A percentile compares a stretch with the other conserved stretches of the same genome.
phyloP scores from a whole-genome alignment of 2,888 invertebrate species.

The Omphaloscelis lunosa region DNA sequence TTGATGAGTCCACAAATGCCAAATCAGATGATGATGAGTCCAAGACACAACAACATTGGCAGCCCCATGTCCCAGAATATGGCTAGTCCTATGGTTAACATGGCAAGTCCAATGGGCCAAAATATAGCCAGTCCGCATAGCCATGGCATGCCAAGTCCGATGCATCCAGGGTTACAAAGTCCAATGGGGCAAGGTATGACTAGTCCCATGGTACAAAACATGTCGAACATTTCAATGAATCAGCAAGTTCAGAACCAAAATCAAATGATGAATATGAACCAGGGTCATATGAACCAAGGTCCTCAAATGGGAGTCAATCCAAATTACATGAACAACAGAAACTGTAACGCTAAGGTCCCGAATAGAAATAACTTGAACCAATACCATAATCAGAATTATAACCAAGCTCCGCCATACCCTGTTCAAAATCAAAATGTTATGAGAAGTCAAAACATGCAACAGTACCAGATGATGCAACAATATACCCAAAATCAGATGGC shows the following conservation, averaged over 20 bases:
- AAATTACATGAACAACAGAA: constrained; percentile 79
- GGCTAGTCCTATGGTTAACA: constrained; percentile 81
- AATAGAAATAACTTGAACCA: constrained; percentile 84
- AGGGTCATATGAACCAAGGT: constrained; percentile 67
- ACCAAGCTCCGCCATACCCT: constrained; percentile 80
- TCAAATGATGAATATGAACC: constrained; percentile 79
- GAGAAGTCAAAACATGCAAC: constrained; percentile 83
- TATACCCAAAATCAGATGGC: constrained; percentile 82
- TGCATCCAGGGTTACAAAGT: constrained; percentile 86
- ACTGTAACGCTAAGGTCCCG: constrained; percentile 79
- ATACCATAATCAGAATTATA: constrained; percentile 83
- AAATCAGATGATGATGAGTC: constrained; percentile 88
- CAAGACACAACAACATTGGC: constrained; percentile 82
- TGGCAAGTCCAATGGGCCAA: constrained; percentile 81
- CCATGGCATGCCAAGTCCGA: constrained; percentile 87
- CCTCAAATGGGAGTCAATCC: constrained; percentile 75
- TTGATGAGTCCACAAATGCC: constrained; percentile 88
- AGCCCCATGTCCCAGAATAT: constrained; percentile 86
- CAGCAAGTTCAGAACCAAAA: constrained; percentile 79
- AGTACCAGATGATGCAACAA: constrained; percentile 85
- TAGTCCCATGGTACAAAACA: constrained; percentile 86
- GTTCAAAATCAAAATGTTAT: constrained; percentile 81
- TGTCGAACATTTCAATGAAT: constrained; percentile 84
- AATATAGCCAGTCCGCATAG: constrained; percentile 84
- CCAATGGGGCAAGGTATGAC: constrained; percentile 86